phyloP scores from a whole-genome alignment of 2,888 invertebrate genomes.

The Drosophila hamatofila region DNA sequence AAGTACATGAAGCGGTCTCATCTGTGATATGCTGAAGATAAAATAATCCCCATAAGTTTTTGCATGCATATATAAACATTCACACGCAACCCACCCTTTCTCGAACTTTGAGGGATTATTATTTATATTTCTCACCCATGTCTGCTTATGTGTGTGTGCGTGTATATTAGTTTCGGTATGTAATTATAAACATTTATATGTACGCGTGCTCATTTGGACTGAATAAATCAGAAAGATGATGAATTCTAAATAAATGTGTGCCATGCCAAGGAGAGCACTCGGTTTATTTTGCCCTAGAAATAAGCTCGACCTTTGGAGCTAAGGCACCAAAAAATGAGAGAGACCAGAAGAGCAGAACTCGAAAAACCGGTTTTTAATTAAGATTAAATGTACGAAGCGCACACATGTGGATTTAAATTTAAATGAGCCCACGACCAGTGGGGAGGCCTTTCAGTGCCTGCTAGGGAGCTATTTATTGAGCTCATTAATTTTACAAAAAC shows the following conservation, averaged over 20 bases:
- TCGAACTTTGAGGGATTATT: slow-evolving; percentile 21
- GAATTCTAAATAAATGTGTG: slow-evolving; percentile 74
- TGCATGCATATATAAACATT: slow-evolving; percentile 55
- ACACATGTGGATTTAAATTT: slow-evolving; percentile 76
- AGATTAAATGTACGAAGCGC: slow-evolving; percentile 81
- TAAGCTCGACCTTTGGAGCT: slow-evolving; percentile 58
- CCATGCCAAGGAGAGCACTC: slow-evolving; percentile 27
- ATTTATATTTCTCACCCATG: slow-evolving; percentile 24
- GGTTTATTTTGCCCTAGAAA: slow-evolving; percentile 45
- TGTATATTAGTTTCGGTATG: slow-evolving; percentile 45
- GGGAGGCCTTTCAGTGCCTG: slow-evolving; percentile 22
- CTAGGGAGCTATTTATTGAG: slow-evolving; percentile 47
- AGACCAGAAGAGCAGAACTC: slow-evolving; percentile 49
- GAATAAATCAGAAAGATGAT: slow-evolving; percentile 79
- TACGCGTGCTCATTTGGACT: slow-evolving; percentile 77
- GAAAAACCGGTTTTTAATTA: slow-evolving; percentile 84
- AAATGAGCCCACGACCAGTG: slow-evolving; percentile 58
- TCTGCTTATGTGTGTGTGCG: slow-evolving; percentile 9
- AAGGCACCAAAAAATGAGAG: slow-evolving; percentile 39
- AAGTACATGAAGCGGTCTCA: slow-evolving; percentile 20
- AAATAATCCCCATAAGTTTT: slow-evolving; percentile 49
- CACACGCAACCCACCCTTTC: slow-evolving; percentile 43
- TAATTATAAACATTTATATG: slow-evolving; percentile 78
- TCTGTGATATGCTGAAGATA: slow-evolving; percentile 53
- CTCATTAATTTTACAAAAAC: slow-evolving; percentile 79